Base-by-base conservation (phyloP, 2,113 vertebrate genomes). In the Phyllostomus discolor region DNA sequence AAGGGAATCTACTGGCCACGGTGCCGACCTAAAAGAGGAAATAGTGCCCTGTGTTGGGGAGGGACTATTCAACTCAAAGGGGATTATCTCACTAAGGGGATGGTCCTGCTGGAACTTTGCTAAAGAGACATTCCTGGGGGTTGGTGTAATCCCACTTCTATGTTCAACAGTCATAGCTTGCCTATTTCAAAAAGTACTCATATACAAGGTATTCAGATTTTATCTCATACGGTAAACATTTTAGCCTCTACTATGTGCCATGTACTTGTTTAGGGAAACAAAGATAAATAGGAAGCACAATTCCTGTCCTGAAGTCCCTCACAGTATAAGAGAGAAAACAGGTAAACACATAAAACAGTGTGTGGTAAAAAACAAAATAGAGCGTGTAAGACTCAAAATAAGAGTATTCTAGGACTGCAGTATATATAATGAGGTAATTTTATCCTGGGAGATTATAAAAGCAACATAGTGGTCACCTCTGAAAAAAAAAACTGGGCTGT, bases 141-240 rank as follows among this genome's bases (percentile, higher is more conserved):
- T 96, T 79, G 79, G 28, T 59, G 87, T 96, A 96, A 96, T 97
- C 87, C 75, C 67, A 2, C 43, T 92, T 97, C 69, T 95, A 0
- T 95, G 95, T 96, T 93, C 75, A 81, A 1, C 24, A 72, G 52
- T 84, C 57, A 38, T 41, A 76, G 75, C 15, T 95, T 85, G 54
- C 80, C 75, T 89, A 2, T 73, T 76, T 78, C 75, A 88, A 69
- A 59, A 84, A 57, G 20, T 64, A 81, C 46, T 81, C 33, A 52
- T 28, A 52, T 28, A n/a, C 69, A 54, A 84, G 41, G 43, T 85
- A 33, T 67, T 92, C 43, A 84, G n/a, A 24, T 88, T 84, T 92
- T 96, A 57, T 90, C 81, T 95, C 26, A 67, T 28, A 88, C n/a
- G 41, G 5, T 85, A 85, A 79, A 48, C 79, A 80, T 87, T 83